Base-by-base conservation (phyloP, 2,888 invertebrate genomes). In the Apodemia mormo region DNA sequence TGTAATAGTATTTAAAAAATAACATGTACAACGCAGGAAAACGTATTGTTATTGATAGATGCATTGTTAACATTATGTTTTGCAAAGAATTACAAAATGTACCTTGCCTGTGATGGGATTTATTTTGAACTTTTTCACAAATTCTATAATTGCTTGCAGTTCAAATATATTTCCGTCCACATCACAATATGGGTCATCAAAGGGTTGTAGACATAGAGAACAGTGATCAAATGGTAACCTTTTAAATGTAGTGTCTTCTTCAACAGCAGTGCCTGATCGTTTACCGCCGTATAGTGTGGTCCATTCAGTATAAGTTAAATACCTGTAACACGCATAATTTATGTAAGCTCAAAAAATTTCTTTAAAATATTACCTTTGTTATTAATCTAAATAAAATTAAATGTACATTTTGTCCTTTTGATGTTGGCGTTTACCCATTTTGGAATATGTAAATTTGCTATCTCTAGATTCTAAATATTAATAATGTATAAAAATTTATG, bases 91-190 rank as follows among this genome's bases (percentile, higher is more conserved):
- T 12, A 66, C 45, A 49, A 43, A 29, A 10, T 5, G 68, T 76
- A 95, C 96, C 90, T 97, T 97, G 64, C 99, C 99, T 45, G 97
- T 97, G 0, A 98, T 97, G 40, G 99, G 99, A 90, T 99, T 99
- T 2, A 97, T 93, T 87, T 98, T 99, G 85, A 96, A 98, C 82
- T 97, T 97, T 83, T 98, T 98, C 0, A 98, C 83, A 82, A 98
- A 99, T 40, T 96, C 96, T 12, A 98, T 86, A 70, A 99, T 95
- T 9, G 97, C 96, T 90, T 97, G 96, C 43, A 99, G 88, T 84
- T 99, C 99, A 86, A 98, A 99, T 58, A 99, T 95, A 84, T 98
- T 97, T 10, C 99, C 99, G 76, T 98, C 95, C 14, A 91, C 86
- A 79, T 99, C 98, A 83, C 98, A 97, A 78, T 97, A 97, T 0